Conservation (phyloP, 2,888 invertebrate genomes). For the Eupithecia insigniata region DNA sequence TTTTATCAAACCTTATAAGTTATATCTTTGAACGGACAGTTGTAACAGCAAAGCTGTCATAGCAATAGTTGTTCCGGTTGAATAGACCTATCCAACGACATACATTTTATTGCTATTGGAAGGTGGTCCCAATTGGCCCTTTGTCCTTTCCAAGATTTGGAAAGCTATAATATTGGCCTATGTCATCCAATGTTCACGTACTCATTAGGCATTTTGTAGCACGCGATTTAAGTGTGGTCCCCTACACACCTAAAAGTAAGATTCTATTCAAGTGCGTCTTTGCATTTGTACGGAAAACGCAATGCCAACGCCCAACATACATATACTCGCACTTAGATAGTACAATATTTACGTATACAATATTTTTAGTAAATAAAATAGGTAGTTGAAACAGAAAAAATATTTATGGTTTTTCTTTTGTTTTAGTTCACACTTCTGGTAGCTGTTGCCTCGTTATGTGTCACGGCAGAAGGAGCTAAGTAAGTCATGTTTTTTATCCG, state of each 20-base stretch:
- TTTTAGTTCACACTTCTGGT: slow-evolving; percentile 81
- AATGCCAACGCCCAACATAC: not conserved
- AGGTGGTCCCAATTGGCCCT: too few relatives aligned
- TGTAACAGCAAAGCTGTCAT: too few relatives aligned
- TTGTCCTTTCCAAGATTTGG: too few relatives aligned
- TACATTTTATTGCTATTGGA: too few relatives aligned
- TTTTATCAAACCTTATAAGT: too few relatives aligned
- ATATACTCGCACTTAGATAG: too few relatives aligned
- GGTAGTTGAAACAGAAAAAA: not conserved
- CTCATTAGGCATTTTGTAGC: not conserved
- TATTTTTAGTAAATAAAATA: not conserved
- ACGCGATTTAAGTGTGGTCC: not conserved
- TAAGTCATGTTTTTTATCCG: slow-evolving; percentile 56
- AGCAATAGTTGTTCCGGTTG: too few relatives aligned
- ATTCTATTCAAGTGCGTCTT: not conserved
- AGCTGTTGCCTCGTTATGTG: slow-evolving; percentile 69
- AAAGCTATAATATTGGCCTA: too few relatives aligned
- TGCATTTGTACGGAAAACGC: not conserved
- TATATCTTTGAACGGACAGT: too few relatives aligned
- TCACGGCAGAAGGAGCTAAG: slow-evolving; percentile 78
- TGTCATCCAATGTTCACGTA: too few relatives aligned
- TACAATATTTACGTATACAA: too few relatives aligned
- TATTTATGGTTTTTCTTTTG: slow-evolving; percentile 37
- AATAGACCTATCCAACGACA: too few relatives aligned
- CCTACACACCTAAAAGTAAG: not conserved